Conservation (phyloP, 2,888 invertebrate genomes). For the Eupelmus urozonus region DNA sequence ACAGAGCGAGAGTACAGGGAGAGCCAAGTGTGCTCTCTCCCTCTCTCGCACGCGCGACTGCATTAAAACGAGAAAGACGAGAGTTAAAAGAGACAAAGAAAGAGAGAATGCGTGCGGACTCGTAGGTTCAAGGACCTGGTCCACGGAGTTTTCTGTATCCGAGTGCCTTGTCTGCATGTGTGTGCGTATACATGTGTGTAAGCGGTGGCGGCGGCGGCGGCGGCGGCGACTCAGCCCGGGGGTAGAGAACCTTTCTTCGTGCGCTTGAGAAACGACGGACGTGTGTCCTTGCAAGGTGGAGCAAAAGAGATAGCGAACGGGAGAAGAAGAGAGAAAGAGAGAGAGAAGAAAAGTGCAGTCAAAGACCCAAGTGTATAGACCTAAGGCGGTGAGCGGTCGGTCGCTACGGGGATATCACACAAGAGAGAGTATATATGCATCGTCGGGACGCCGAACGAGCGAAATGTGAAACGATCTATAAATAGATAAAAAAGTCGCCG, state of each 20-base stretch:
- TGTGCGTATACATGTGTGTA: not conserved
- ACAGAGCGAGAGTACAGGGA: constrained; percentile 35
- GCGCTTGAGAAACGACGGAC: constrained; percentile 61
- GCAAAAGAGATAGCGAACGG: constrained; percentile 54
- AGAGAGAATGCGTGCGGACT: constrained; percentile 51
- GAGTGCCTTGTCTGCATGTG: not conserved
- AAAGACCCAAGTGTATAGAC: constrained; percentile 47
- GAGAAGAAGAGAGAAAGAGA: constrained; percentile 39
- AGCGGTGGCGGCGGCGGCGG: not conserved
- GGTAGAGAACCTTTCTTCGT: constrained; percentile 63
- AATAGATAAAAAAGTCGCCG: constrained; percentile 38
- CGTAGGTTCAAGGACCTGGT: constrained; percentile 63
- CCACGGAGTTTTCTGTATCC: constrained; percentile 46
- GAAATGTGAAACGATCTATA: constrained; percentile 41
- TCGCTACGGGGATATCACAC: constrained; percentile 24
- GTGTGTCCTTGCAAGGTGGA: constrained; percentile 73
- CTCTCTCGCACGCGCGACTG: constrained; percentile 27
- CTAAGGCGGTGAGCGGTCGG: constrained; percentile 39
- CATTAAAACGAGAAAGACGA: constrained; percentile 56
- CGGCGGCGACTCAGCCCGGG: constrained; percentile 35
- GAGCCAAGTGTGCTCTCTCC: no score
- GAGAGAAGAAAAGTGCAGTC: constrained; percentile 53
- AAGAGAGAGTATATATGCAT: not conserved
- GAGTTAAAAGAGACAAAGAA: constrained; percentile 53
- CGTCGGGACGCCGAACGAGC: constrained; percentile 20